A percentile compares a stretch with the other conserved stretches of the same genome.
Conservation (phyloP, 2,113 vertebrate genomes). For the Cochlearius cochlearius region DNA sequence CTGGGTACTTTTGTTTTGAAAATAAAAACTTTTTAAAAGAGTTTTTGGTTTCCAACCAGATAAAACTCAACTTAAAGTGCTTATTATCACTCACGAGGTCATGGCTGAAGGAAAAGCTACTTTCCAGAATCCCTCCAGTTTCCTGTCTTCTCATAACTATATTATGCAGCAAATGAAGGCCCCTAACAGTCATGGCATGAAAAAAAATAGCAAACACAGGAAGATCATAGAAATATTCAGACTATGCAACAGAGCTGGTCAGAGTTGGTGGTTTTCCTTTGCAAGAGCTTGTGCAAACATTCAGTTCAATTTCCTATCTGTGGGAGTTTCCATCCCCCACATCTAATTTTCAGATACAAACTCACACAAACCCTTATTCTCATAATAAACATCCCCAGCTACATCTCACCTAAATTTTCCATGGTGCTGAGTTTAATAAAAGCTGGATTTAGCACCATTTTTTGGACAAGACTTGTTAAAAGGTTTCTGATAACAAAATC, state of each 20-base stretch:
- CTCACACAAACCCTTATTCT: background rate
- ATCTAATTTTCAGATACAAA: background rate
- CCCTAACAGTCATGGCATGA: background rate
- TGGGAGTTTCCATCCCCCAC: background rate
- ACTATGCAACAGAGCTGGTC: background rate
- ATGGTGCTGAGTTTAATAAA: constrained; percentile 10
- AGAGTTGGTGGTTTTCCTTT: background rate
- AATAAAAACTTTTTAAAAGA: background rate
- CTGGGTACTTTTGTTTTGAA: background rate
- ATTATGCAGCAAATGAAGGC: background rate
- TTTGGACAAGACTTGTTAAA: background rate
- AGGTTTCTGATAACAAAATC: background rate
- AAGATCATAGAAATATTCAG: constrained; percentile 18
- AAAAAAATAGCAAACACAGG: background rate
- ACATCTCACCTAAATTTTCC: constrained; percentile 9
- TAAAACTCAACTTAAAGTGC: background rate
- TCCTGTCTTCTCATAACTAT: background rate
- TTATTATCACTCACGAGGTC: background rate
- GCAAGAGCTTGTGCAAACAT: constrained; percentile 8
- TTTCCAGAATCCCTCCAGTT: background rate
- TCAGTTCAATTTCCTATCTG: background rate
- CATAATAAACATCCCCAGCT: constrained; percentile 14
- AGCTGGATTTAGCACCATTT: constrained; percentile 5
- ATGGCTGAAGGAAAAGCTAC: background rate
- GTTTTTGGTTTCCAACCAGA: background rate